Conservation (phyloP, 2,797 vertebrate genomes). For the Manis crassicaudata region DNA sequence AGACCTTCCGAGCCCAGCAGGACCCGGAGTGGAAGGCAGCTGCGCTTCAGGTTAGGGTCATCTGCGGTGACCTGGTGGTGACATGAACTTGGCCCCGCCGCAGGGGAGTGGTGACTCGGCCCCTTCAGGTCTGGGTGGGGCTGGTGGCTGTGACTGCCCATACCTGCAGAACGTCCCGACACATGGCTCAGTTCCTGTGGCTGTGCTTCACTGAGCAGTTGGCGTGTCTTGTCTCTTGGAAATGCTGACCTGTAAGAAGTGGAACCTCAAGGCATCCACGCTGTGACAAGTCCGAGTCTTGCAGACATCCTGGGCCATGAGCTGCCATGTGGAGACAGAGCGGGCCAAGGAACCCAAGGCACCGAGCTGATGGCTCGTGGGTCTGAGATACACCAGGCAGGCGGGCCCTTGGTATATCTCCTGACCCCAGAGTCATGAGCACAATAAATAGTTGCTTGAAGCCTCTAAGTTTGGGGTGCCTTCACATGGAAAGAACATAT, state of each 20-base stretch:
- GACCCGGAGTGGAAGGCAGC: background rate
- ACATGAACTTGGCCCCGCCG: background rate
- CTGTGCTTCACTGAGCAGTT: background rate
- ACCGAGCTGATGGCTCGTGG: accelerated
- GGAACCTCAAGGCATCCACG: background rate
- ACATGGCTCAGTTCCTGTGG: background rate
- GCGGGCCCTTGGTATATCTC: too few relatives aligned
- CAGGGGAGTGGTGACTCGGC: background rate
- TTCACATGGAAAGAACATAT: background rate
- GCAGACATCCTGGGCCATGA: background rate
- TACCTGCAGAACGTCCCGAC: background rate
- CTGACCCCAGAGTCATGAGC: background rate
- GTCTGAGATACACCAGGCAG: background rate
- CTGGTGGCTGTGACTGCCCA: background rate
- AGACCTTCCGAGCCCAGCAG: background rate
- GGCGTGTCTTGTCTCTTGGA: background rate
- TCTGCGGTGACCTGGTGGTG: background rate
- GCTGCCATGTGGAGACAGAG: background rate
- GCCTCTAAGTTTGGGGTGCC: background rate
- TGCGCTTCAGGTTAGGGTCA: background rate
- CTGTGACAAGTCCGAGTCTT: background rate
- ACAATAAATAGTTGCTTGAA: background rate
- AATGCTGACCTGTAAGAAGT: background rate
- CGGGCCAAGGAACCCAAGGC: background rate
- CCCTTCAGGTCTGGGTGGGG: background rate